A percentile compares a stretch with the other conserved stretches of the same genome.
phyloP scores from a whole-genome alignment of 2,113 vertebrate genomes.

The Hystrix brachyura region DNA sequence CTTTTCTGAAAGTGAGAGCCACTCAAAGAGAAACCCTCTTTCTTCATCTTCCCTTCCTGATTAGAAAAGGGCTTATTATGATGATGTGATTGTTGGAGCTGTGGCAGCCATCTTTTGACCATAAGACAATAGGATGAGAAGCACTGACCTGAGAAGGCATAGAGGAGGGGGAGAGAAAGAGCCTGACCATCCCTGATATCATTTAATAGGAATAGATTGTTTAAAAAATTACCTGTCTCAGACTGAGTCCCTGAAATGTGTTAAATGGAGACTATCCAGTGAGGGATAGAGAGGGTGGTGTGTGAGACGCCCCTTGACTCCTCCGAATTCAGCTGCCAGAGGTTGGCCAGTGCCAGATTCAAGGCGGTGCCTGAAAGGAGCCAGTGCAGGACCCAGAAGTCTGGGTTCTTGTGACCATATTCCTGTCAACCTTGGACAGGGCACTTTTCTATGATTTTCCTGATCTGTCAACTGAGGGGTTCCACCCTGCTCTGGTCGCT shows the following conservation, averaged over 20 bases:
- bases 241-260: neutral
- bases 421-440: neutral
- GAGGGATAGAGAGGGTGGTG: neutral
- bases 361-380: neutral
- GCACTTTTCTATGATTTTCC: neutral
- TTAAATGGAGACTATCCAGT: neutral
- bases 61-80: neutral
- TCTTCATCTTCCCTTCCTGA: neutral
- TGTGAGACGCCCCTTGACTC: neutral
- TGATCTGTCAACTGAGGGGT: neutral
- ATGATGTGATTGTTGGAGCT: neutral
- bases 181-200: neutral
- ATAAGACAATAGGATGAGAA: neutral
- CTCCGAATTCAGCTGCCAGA: neutral
- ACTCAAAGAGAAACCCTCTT: neutral
- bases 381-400: neutral
- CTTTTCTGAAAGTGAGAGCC: neutral
- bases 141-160: neutral
- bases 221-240: neutral
- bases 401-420: neutral
- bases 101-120: neutral
- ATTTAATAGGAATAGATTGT: neutral
- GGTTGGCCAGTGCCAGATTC: neutral
- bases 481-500: neutral
- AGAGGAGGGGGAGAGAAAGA: neutral